Percentiles rank a stretch among this genome's conserved stretches.
Evolutionary conservation across 2,888 invertebrate genomes (phyloP).

Genomic region (Pachydiplax longipennis): DNA sequence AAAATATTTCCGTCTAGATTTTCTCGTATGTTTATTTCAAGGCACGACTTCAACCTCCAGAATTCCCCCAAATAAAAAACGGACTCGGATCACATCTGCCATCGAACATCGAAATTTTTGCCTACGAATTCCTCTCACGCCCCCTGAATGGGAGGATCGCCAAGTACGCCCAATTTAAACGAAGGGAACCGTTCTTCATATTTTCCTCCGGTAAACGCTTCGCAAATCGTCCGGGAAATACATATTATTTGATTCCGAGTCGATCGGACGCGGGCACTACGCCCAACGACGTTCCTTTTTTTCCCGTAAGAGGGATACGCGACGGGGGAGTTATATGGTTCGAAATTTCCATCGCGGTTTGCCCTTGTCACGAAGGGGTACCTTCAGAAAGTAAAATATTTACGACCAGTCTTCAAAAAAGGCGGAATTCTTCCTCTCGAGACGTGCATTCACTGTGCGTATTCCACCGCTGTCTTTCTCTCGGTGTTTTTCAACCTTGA

Average conservation of each 20-base stretch:
- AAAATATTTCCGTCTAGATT: no score
- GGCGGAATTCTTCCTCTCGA: not conserved
- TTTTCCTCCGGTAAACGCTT: not conserved
- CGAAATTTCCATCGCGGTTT: not conserved
- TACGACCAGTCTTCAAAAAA: not conserved
- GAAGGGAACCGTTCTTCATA: not conserved
- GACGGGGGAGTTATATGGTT: not conserved
- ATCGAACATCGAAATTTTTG: not conserved
- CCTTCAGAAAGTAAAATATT: not conserved
- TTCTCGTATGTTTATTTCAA: not conserved
- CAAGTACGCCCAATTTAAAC: not conserved
- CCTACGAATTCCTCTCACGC: not conserved
- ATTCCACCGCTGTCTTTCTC: not conserved
- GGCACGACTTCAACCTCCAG: not conserved
- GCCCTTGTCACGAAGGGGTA: not conserved
- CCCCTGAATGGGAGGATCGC: not conserved
- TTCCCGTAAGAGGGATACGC: not conserved
- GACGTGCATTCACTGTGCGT: not conserved
- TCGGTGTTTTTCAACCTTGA: no score
- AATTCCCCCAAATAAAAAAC: not conserved
- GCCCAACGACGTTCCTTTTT: not conserved
- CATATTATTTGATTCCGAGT: not conserved
- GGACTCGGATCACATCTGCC: not conserved
- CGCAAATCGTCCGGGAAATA: not conserved
- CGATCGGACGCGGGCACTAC: not conserved